Evolutionary conservation across 2,113 vertebrate genomes (phyloP).

Genomic region (Bucco capensis): DNA sequence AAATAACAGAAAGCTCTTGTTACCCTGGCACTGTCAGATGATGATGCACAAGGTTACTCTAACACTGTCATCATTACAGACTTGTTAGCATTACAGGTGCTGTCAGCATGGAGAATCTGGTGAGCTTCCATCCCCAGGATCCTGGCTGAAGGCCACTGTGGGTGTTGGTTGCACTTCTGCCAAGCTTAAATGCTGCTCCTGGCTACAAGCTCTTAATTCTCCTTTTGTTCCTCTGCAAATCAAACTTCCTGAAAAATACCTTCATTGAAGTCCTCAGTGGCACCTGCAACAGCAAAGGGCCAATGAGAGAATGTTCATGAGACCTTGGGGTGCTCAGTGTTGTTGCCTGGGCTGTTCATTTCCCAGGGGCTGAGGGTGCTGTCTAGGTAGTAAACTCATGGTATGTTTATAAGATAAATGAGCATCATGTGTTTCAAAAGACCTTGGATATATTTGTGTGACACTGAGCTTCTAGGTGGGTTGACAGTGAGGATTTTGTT

Average conservation of each 20-base stretch:
- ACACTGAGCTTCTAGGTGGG: background rate
- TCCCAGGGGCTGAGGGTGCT: background rate
- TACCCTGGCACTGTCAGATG: background rate
- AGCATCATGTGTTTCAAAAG: background rate
- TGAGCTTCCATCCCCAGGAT: background rate
- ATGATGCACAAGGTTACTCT: background rate
- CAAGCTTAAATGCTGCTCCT: background rate
- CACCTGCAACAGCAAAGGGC: background rate
- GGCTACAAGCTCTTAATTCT: background rate
- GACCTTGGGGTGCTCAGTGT: rapidly evolving
- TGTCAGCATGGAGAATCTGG: background rate
- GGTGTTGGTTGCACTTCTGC: background rate
- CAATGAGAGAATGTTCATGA: rapidly evolving
- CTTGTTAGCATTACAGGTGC: background rate
- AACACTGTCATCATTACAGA: background rate
- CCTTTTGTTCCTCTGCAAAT: background rate
- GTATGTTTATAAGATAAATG: background rate
- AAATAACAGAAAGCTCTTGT: background rate
- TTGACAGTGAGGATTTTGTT: background rate
- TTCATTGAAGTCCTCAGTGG: background rate
- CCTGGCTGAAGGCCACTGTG: background rate
- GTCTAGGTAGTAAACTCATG: background rate
- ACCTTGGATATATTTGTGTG: background rate
- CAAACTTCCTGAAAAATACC: background rate
- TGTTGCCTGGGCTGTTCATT: background rate